Conservation (phyloP, 1,140 invertebrate genomes). For the Eubasilissa regina region DNA sequence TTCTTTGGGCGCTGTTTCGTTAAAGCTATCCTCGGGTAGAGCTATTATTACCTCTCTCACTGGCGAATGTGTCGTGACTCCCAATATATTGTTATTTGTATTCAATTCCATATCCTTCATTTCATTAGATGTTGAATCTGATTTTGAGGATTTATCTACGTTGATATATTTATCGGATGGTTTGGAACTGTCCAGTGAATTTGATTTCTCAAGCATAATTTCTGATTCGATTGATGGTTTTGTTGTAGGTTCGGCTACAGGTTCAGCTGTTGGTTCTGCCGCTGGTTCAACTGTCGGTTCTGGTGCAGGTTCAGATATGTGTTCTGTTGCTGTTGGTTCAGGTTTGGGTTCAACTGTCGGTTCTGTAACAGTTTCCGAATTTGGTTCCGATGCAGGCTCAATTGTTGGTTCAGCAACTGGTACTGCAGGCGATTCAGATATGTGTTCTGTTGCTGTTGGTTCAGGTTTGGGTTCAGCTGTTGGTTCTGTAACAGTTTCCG, state of each 20-base stretch:
- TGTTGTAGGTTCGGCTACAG: slow-evolving; percentile 54
- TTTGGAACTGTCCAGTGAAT: background rate
- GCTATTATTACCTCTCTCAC: slow-evolving; percentile 26
- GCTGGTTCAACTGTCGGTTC: slow-evolving; percentile 51
- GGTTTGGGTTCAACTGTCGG: slow-evolving; percentile 46
- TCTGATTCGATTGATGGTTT: slow-evolving; percentile 44
- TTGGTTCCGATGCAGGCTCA: slow-evolving; percentile 61
- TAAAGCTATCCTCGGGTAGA: slow-evolving; percentile 23
- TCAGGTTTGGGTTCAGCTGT: slow-evolving; percentile 54
- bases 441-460: slow-evolving; percentile 52
- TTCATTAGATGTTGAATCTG: slow-evolving; percentile 48
- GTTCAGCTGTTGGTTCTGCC: slow-evolving; percentile 55
- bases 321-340: slow-evolving; percentile 27
- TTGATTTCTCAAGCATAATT: slow-evolving; percentile 10
- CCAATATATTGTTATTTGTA: background rate
- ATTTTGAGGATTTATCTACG: background rate
- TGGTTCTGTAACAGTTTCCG: slow-evolving; percentile 58
- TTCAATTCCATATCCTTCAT: background rate
- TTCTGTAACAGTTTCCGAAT: slow-evolving; percentile 60
- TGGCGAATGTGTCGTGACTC: background rate
- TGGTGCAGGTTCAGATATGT: slow-evolving; percentile 11
- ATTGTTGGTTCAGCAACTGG: slow-evolving; percentile 59
- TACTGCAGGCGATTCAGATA: slow-evolving; percentile 37
- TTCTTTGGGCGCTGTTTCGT: background rate
- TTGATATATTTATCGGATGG: background rate